Percentiles rank a stretch among this genome's conserved stretches.
phyloP scores from a whole-genome alignment of 2,797 vertebrate species.

The Rhinogobio ventralis region DNA sequence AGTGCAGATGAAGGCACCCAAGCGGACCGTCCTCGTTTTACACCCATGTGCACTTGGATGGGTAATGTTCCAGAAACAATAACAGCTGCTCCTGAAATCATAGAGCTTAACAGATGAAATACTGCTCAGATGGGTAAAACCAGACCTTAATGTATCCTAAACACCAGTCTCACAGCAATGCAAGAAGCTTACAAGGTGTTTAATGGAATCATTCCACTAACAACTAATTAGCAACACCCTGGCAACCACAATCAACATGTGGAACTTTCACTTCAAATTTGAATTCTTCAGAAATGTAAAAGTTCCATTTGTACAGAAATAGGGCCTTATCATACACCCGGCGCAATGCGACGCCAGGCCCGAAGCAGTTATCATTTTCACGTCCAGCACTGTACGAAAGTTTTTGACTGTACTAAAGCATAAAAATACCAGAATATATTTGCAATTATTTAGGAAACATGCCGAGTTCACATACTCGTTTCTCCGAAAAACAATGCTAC shows the following conservation, averaged over 20 bases:
- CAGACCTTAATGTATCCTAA: not conserved
- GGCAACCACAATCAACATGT: not conserved
- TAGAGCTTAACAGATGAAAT: not conserved
- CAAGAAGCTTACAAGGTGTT: not conserved
- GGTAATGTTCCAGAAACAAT: constrained; percentile 52
- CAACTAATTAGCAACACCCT: not conserved
- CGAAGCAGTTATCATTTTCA: too few species aligned
- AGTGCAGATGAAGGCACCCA: constrained; percentile 12
- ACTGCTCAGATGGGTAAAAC: not conserved
- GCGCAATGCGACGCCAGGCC: too few species aligned
- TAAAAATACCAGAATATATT: too few species aligned
- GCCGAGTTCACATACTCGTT: too few species aligned
- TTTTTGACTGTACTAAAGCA: too few species aligned
- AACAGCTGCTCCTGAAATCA: constrained; percentile 43
- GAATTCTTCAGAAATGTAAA: not conserved
- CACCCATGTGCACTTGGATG: constrained; percentile 39
- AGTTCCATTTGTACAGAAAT: not conserved
- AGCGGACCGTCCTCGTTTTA: constrained; percentile 43
- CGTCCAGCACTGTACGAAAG: too few species aligned
- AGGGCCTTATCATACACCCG: too few species aligned
- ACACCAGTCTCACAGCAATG: not conserved
- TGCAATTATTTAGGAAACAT: too few species aligned
- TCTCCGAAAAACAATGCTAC: too few species aligned
- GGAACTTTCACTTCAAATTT: too few species aligned
- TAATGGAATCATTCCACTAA: not conserved